phyloP scores from a whole-genome alignment of 2,113 vertebrate genomes.

The Psammodynastes pulverulentus region DNA sequence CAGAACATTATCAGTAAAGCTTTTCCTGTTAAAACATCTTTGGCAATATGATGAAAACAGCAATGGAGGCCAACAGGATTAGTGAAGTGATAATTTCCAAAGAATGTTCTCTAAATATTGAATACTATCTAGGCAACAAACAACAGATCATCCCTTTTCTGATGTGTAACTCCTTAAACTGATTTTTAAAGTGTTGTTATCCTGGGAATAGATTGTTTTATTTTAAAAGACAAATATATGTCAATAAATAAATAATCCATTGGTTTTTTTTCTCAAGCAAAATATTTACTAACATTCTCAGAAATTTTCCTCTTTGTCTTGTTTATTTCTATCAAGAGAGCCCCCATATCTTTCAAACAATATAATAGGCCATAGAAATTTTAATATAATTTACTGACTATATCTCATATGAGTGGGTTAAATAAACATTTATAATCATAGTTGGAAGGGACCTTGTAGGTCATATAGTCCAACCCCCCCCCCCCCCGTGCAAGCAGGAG shows the following conservation, averaged over 20 bases:
- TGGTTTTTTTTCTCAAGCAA: neutral
- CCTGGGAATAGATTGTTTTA: neutral
- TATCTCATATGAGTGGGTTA: neutral
- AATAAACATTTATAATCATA: too few relatives aligned
- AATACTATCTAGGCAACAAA: neutral
- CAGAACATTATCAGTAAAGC: neutral
- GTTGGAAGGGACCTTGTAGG: too few relatives aligned
- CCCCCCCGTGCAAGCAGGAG: too few relatives aligned
- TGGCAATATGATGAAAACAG: neutral
- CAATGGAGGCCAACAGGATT: neutral
- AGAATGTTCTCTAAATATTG: neutral
- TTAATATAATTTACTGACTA: neutral
- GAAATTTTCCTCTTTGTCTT: neutral
- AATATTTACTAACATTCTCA: neutral
- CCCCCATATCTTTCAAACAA: neutral
- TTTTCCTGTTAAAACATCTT: neutral
- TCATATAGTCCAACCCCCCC: too few relatives aligned
- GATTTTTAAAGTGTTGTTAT: neutral
- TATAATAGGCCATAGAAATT: neutral
- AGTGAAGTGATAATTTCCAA: neutral
- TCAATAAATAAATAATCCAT: neutral
- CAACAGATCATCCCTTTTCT: neutral
- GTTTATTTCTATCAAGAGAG: neutral
- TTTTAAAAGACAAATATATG: neutral
- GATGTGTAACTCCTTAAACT: neutral